Base-by-base conservation (phyloP, 1,140 invertebrate species). In the Conus ventricosus region DNA sequence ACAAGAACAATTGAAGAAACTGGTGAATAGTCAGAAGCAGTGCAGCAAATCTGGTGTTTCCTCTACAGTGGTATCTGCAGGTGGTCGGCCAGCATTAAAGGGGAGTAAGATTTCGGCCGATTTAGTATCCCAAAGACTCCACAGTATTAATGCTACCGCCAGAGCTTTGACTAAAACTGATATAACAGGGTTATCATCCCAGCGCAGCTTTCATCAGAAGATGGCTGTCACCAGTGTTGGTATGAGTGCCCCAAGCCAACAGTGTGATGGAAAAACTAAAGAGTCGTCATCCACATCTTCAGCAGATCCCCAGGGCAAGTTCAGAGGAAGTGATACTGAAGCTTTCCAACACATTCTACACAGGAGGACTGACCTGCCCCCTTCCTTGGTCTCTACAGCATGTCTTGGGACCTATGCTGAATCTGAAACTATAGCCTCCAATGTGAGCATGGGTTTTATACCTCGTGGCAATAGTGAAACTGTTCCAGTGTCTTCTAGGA, bases 301-400 rank as follows among this genome's bases (percentile, higher is more conserved):
- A 63, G 60, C 17, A 13, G 27, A n/a, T n/a, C 27, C 63, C 17
- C 27, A 11, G 54, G 63, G 39, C 85, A 76, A 39, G n/a, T n/a
- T 23, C 4, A 53, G 81, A 53, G 80, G 60, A 2, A 89, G 89
- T 81, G 83, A 88, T 53, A 88, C 87, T 80, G 89, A 57, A 11
- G 89, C 84, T 55, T 87, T 89, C 71, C 85, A 88, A 51, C 83
- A 87, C 71, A 87, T 87, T 57, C 63, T 89, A 1, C 51, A 89
- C 27, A 57, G 85, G 53, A 85, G 87, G 25, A n/a, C 53, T n/a
- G 71, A 63, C 6, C 82, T 82, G 20, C 88, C 88, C 63, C 80
- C 82, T 11, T 78, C 23, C 10, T 51, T 85, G 27, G 53, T 25
- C 25, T 27, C 27, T 4, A 51, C 23, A 13, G 39, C 76, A 8